Evolutionary conservation across 2,797 vertebrate species (phyloP), one percentile per base, ranked within the genome.

Genomic region (Danio jaintianensis): DNA sequence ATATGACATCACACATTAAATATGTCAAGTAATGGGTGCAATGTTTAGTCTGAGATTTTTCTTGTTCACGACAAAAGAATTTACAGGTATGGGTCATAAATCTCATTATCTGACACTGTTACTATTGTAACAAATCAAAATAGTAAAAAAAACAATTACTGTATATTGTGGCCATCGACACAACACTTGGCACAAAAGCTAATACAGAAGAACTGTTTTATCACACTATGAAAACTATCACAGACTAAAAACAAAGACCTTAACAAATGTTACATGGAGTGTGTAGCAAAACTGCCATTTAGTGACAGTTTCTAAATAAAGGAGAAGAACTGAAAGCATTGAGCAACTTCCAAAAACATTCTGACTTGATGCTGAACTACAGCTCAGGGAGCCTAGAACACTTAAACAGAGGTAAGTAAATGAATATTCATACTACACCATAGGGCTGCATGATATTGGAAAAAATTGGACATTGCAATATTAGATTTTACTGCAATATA

Each of bases 311-410:
- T 52, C 47, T 13, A 52, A 50, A 36, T 75, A 52, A 52, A 63
- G 10, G 11, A 20, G 29, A 13, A 38, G 3, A 75, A 48, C 4
- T 62, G 6, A 62, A 85, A 88, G 87, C 80, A 83, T 86, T 90
- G 89, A 91, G 92, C 91, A 90, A 91, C 90, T 86, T 86, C 55
- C 66, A 29, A 85, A 86, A 88, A 89, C 9, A 75, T 38, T 50
- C 43, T 20, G 58, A 62, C 56, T 38, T 22, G 12, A 75, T 11
- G 59, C 59, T 75, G 53, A 63, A 75, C 38, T 29, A 63, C 22
- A 75, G 58, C 58, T 62, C 29, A 50, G 72, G 45, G 16, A 62
- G 29, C 29, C 72, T 8, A 62, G 29, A 75, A 52, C 11, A 16
- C 50, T 75, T 52, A 42, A n/a, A 71, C 68, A 6, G 50, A 55